A percentile compares a stretch with the other conserved stretches of the same genome.
Conservation (phyloP, 2,113 vertebrate species). For the Oxygymnocypris stewartii region DNA sequence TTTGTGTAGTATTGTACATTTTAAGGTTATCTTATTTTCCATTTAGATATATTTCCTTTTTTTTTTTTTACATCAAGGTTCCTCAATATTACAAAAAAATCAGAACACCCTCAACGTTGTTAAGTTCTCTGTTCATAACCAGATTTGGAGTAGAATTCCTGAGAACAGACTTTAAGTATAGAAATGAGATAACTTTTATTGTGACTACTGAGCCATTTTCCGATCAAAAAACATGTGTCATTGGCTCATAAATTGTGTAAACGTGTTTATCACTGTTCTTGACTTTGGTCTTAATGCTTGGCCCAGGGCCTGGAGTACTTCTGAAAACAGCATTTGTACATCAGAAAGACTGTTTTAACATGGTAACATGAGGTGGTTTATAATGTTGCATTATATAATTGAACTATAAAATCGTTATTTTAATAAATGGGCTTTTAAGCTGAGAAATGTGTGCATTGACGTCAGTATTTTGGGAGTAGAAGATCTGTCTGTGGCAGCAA, state of each 20-base stretch:
- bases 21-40: neutral
- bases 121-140: neutral
- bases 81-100: neutral
- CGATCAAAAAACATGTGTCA: neutral
- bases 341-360: neutral
- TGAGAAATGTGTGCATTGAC: neutral
- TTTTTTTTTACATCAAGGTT: neutral
- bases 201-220: neutral
- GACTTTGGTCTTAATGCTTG: neutral
- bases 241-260: neutral
- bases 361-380: neutral
- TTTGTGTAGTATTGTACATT: neutral
- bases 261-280: neutral
- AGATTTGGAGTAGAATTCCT: neutral
- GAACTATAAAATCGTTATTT: neutral
- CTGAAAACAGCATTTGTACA: neutral
- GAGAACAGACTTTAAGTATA: neutral
- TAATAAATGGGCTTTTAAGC: neutral
- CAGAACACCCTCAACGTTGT: neutral
- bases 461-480: constrained; percentile 2
- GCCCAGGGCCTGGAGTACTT: neutral
- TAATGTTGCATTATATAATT: neutral
- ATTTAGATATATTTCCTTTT: neutral
- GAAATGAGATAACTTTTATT: neutral
- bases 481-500: constrained; percentile 3